Evolutionary conservation across 2,113 vertebrate species (phyloP), one percentile per base, ranked within the genome.

Genomic region (Chauna torquata): DNA sequence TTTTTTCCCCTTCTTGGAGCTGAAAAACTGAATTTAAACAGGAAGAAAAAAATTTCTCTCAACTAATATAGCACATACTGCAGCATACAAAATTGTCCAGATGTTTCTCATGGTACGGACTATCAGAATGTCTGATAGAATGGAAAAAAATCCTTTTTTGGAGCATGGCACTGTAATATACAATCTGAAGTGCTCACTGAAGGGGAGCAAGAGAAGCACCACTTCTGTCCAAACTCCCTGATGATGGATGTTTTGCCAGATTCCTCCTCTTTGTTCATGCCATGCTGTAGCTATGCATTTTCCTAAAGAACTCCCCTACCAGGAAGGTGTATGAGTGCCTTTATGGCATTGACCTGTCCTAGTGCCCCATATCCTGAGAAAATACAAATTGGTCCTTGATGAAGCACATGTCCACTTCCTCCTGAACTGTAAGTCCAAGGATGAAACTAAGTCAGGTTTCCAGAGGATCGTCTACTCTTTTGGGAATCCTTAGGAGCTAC

Each of bases 21-120:
- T 89, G 72, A 86, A 92, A 86, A 92, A 32, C 34, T 65, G 54
- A 87, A 95, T 93, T 94, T 87, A 79, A 92, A 59, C 61, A 71
- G 32, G n/a, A 84, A 85, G 36, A 65, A 20, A 40, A 75, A 86
- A 89, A 36, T 16, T 20, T 76, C 34, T 75, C 13, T 52, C 27
- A 91, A 90, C 27, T 54, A 16, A 78, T 57, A 8, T 40, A 92
- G 65, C 11, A 86, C 32, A 81, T 86, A 83, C 45, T 74, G n/a
- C 54, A 80, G 61, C 44, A 44, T 64, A 64, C 42, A 20, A 87
- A 89, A 36, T 62, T 40, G 34, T 59, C 72, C 74, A 71, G 68
- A 64, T 88, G n/a, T 55, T 91, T 89, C 55, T 88, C 22, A 44
- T 5, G 16, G n/a, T 68, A 4, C 5, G 0, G 88, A 57, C 1